Conservation (phyloP, 2,113 vertebrate genomes). For the Pluvialis apricaria region DNA sequence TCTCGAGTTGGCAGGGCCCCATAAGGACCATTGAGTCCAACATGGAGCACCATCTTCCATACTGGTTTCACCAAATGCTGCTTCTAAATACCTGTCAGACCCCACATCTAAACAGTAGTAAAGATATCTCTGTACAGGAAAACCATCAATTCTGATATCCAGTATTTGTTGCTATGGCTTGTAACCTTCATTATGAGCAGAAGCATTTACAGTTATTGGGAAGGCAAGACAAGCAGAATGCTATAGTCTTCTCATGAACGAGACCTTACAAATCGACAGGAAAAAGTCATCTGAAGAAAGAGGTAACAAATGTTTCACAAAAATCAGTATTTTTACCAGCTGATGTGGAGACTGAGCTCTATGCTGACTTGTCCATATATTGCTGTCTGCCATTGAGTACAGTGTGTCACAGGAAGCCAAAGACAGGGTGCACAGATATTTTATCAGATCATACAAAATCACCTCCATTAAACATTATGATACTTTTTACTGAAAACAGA, state of each 20-base stretch:
- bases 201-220: not conserved
- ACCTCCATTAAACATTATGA: not conserved
- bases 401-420: not conserved
- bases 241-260: not conserved
- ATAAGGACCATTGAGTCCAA: not conserved
- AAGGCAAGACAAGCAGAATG: not conserved
- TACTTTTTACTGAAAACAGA: not conserved
- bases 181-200: not conserved
- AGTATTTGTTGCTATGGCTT: not conserved
- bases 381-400: not conserved
- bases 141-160: not conserved
- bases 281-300: not conserved
- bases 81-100: not conserved
- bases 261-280: rapidly evolving
- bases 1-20: not conserved
- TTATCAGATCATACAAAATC: not conserved
- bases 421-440: not conserved
- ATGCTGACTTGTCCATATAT: not conserved
- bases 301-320: not conserved
- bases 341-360: not conserved
- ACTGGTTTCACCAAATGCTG: not conserved
- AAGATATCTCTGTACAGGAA: not conserved
- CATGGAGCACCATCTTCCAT: not conserved
- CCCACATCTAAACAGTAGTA: not conserved
- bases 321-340: not conserved